Percentiles rank a stretch among this genome's conserved stretches.
Evolutionary conservation across 2,888 invertebrate genomes (phyloP).

Genomic region (Ochropacha duplaris): DNA sequence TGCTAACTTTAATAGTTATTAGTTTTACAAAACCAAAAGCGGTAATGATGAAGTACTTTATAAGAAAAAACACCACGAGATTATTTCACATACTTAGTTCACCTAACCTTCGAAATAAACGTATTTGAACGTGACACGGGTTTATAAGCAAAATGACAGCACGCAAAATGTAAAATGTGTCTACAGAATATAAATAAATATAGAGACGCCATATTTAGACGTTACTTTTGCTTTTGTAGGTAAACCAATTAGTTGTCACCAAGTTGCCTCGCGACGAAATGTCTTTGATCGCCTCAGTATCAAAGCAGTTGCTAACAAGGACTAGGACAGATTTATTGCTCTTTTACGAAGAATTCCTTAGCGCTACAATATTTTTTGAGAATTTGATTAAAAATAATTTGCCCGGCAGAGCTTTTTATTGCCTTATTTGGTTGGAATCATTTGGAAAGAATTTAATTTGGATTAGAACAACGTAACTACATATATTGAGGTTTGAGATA

Average conservation of each 20-base stretch:
- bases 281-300: conserved; percentile 74
- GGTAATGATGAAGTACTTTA: conserved; percentile 12
- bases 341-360: conserved; percentile 57
- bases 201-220: conserved; percentile 49
- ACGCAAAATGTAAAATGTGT: conserved; percentile 38
- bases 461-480: background rate
- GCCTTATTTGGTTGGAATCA: conserved; percentile 15
- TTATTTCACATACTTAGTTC: conserved; percentile 29
- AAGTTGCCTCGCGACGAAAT: conserved; percentile 55
- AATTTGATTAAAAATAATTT: conserved; percentile 44
- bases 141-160: conserved; percentile 60
- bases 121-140: conserved; percentile 61
- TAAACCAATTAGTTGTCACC: conserved; percentile 73
- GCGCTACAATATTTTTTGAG: conserved; percentile 52
- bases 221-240: conserved; percentile 48
- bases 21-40: conserved; percentile 2
- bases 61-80: conserved; percentile 16
- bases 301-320: conserved; percentile 73
- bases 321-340: conserved; percentile 75
- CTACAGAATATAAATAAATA: conserved; percentile 42
- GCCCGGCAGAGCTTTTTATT: conserved; percentile 25
- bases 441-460: conserved; percentile 3
- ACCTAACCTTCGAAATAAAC: conserved; percentile 42
- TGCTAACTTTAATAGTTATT: background rate
- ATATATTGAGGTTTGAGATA: no score